Base-by-base conservation (phyloP, 2,797 vertebrate species). In the Anableps anableps region DNA sequence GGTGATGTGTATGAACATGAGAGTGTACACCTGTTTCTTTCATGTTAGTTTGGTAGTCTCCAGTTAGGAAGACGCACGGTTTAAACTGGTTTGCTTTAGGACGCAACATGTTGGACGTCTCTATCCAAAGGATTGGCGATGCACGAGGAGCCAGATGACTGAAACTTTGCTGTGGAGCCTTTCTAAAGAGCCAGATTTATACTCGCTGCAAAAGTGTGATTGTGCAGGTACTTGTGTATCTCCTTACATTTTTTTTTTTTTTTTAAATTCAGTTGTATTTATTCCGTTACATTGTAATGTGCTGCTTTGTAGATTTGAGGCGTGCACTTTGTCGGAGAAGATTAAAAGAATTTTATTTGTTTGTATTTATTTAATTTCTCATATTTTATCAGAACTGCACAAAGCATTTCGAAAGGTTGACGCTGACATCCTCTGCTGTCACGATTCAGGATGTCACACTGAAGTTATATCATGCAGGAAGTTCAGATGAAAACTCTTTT, bases 301-400 rank as follows among this genome's bases (percentile, higher is more conserved):
- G 97, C 96, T 96, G 96, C 97, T 97, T 97, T 97, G 95, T 97
- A 96, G 96, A 95, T 91, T 93, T 95, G 95, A 97, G 96, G 96
- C 96, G 93, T 96, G 96, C 95, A 96, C 97, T 95, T 96, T 96
- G 95, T 95, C 91, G 93, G 96, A 96, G 94, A 95, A 94, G 93
- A 96, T 94, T 94, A 95, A 95, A 95, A 95, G 88, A 94, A 95
- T 94, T 94, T 92, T 94, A 95, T 96, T 95, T 95, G 94, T 95
- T 95, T 95, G 93, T 94, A 95, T 86, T 90, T 86, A 88, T 88
- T 89, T 87, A 75, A 91, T 95, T 96, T 94, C 23, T 88, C 85
- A 85, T 89, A 90, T 92, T 92, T 92, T 78, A 93, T 74, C 91
- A 43, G 60, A 68, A 68, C 62, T 77, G 50, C 83, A 83, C 43